Evolutionary conservation across 2,888 invertebrate genomes (phyloP).

Genomic region (Isotomurus palustris): DNA sequence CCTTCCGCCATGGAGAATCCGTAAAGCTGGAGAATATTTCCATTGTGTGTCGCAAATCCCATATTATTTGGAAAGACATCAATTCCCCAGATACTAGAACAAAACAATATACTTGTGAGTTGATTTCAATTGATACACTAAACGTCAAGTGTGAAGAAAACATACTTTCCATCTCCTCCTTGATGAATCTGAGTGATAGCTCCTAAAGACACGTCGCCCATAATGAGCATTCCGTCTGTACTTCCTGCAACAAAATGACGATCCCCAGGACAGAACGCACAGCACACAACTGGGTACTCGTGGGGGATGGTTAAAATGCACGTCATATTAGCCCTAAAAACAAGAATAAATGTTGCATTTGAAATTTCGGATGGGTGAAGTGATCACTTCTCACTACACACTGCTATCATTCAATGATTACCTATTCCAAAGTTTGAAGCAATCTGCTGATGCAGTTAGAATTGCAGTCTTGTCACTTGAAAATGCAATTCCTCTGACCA

Average conservation of each 20-base stretch:
- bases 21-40: constrained; percentile 38
- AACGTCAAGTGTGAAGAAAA: neutral
- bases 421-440: constrained; percentile 92
- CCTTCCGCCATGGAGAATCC: constrained; percentile 44
- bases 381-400: too few species aligned
- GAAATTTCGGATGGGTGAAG: too few species aligned
- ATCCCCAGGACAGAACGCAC: constrained; percentile 76
- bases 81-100: constrained; percentile 41
- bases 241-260: constrained; percentile 82
- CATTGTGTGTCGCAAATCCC: constrained; percentile 41
- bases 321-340: constrained; percentile 51
- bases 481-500: constrained; percentile 79
- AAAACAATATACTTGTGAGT: neutral
- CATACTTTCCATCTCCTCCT: constrained; percentile 43
- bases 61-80: constrained; percentile 39
- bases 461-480: constrained; percentile 86
- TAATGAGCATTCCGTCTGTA: constrained; percentile 73
- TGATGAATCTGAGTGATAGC: constrained; percentile 56
- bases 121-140: neutral
- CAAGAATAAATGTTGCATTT: neutral
- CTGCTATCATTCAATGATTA: constrained; percentile 48
- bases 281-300: constrained; percentile 63
- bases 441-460: constrained; percentile 78
- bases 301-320: constrained; percentile 64
- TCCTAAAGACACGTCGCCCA: constrained; percentile 79